Percentiles rank a stretch among this genome's conserved stretches.
Conservation (phyloP, 2,113 vertebrate species). For the Tragelaphus scriptus region DNA sequence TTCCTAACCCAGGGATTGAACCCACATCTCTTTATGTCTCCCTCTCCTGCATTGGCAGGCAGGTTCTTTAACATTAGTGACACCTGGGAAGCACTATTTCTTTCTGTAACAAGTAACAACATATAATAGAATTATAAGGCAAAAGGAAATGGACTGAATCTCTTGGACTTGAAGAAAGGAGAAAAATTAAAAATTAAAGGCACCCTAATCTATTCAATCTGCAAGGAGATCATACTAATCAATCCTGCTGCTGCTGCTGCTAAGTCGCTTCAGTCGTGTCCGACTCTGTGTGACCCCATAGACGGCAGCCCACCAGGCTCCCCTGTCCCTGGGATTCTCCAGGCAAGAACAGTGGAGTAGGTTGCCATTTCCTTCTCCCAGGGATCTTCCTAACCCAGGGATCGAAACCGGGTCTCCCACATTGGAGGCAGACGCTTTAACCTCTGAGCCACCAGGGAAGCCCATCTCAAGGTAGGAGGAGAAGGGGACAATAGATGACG, state of each 20-base stretch:
- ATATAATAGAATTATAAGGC: neutral
- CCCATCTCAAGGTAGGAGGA: neutral
- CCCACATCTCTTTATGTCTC: neutral
- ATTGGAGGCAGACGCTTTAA: too few species aligned
- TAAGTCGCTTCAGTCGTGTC: too few species aligned
- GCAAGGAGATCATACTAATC: neutral
- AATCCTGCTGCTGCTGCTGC: neutral
- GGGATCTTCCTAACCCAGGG: too few species aligned
- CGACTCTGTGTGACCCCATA: accelerated
- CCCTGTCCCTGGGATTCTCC: too few species aligned
- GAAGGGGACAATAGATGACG: neutral
- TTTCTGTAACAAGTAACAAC: neutral
- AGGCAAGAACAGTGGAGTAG: too few species aligned
- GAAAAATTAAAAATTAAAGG: neutral
- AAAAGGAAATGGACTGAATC: neutral
- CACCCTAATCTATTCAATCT: neutral
- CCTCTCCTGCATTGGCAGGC: neutral
- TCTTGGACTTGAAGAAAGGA: neutral
- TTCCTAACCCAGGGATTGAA: neutral
- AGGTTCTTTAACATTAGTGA: neutral
- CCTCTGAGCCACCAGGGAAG: too few species aligned
- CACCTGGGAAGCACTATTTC: neutral
- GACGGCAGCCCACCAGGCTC: too few species aligned
- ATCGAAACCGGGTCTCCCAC: accelerated
- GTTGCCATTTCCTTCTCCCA: too few species aligned